Evolutionary conservation across 2,888 invertebrate genomes (phyloP), one percentile per base, ranked within the genome.

Genomic region (Pseudococcus jackbeardsleyi): DNA sequence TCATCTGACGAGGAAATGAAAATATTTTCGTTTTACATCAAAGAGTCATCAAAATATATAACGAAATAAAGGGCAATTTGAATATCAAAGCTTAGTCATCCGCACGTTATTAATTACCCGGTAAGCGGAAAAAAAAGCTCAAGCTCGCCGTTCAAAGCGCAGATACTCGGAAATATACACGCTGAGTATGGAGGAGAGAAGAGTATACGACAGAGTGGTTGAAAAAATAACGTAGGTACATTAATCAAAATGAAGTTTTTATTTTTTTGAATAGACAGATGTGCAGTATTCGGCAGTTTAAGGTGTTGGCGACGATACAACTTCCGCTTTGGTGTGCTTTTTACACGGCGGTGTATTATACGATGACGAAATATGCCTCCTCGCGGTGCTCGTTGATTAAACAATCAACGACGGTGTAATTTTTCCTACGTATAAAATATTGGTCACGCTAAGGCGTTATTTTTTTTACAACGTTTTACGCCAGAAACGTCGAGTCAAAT

Each of bases 1-100:
- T 50, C 50, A 50, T 50, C 17, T 50, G 50, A 50, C 26, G 50
- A 50, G 50, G 50, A 50, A 50, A 50, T 22, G 19, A 64, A 64
- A 64, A 64, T 64, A 64, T 64, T 64, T 64, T 64, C 64, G 64
- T 64, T 64, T 64, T 64, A 64, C 64, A 64, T 64, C 64, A 64
- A 64, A 64, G 64, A 64, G 64, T 22, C 64, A 64, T 64, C 64
- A 64, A 64, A 19, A 22, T 64, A 9, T 64, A 64, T 33, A 33
- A 64, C 64, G 22, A 64, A 64, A 64, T 64, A 64, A 64, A 64
- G 22, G 64, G 22, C 22, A 64, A 64, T 64, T 64, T 64, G 64
- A 64, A 64, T 64, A 64, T 64, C 64, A 64, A 64, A 64, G 64
- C 64, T 64, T 64, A 64, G 64, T 64, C 64, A 64, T 64, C 64